These are phyloP conservation scores for Chironomus striatipennis DNA, from an alignment of 1,140 invertebrate genomes.

Conservation along the genomic window DNA sequence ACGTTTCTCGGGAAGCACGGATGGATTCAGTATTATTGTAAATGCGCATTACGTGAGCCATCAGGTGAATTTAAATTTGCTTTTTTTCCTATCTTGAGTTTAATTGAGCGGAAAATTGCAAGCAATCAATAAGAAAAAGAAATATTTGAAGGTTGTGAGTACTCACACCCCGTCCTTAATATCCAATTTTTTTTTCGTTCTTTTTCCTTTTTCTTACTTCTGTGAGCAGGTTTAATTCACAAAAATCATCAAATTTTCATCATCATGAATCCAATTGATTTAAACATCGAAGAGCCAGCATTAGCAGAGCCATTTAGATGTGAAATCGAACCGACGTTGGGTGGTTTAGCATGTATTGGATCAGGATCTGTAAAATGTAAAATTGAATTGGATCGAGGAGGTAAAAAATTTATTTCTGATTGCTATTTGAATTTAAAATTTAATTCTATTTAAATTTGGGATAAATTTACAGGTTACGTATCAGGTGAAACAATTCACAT, in stretches of 20 bases:
- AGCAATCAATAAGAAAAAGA: too few species aligned
- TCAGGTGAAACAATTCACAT: slow-evolving; percentile 85
- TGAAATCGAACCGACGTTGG: slow-evolving; percentile 82
- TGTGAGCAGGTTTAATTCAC: slow-evolving; percentile 63
- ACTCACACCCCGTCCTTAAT: too few species aligned
- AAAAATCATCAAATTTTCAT: slow-evolving; percentile 96
- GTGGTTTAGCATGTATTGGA: slow-evolving; percentile 71
- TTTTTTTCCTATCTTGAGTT: neutral
- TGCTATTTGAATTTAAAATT: too few species aligned
- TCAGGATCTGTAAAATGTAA: slow-evolving; percentile 73
- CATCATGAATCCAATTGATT: slow-evolving; percentile 91
- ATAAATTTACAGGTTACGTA: slow-evolving; percentile 54
- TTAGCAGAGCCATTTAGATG: slow-evolving; percentile 84
- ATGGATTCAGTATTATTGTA: slow-evolving; percentile 93
- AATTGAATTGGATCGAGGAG: slow-evolving; percentile 79
- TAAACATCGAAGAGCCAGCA: slow-evolving; percentile 82
- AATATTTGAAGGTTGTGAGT: too few species aligned
- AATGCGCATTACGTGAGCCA: slow-evolving; percentile 79
- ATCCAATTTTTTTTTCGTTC: neutral
- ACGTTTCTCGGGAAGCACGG: slow-evolving; percentile 91
- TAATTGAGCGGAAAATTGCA: neutral
- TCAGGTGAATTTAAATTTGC: slow-evolving; percentile 39
- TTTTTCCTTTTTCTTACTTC: neutral
- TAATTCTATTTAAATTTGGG: neutral
- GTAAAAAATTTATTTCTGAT: neutral